These are phyloP conservation scores for Trichosurus vulpecula DNA, from an alignment of 2,797 vertebrate genomes.

Conservation along the genomic window DNA sequence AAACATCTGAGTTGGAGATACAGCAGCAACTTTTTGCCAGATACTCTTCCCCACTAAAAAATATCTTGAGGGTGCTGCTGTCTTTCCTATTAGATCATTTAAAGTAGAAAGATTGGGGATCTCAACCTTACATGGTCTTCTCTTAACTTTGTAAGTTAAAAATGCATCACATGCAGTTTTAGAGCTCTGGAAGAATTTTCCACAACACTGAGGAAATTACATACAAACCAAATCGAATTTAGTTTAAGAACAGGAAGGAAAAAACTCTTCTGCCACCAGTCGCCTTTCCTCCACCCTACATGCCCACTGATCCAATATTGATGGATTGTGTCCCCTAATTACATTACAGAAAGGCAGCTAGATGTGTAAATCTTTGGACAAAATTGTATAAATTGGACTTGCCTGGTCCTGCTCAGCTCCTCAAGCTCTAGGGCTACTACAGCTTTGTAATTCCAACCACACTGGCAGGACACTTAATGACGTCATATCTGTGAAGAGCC, in stretches of 20 bases:
- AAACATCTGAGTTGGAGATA: accelerated
- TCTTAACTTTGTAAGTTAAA: not conserved
- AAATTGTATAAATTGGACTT: too few relatives aligned
- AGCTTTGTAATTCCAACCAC: not conserved
- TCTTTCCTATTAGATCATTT: not conserved
- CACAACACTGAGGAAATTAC: not conserved
- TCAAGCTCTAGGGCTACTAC: accelerated
- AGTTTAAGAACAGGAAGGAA: not conserved
- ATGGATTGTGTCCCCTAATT: not conserved
- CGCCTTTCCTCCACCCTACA: not conserved
- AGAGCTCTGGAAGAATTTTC: not conserved
- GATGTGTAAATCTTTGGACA: not conserved
- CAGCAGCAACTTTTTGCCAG: not conserved
- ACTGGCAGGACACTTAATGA: not conserved
- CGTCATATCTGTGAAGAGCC: not conserved
- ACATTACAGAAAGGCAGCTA: accelerated
- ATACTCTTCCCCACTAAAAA: accelerated
- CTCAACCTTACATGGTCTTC: accelerated
- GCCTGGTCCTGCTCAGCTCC: not conserved
- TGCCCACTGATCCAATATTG: accelerated
- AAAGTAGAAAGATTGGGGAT: not conserved
- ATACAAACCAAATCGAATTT: not conserved
- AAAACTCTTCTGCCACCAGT: not conserved
- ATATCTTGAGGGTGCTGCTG: not conserved
- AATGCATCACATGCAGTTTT: not conserved